A percentile compares a stretch with the other conserved stretches of the same genome.
These are phyloP conservation scores for Podotricha telesiphe DNA, from an alignment of 2,888 invertebrate genomes.

Conservation along the genomic window DNA sequence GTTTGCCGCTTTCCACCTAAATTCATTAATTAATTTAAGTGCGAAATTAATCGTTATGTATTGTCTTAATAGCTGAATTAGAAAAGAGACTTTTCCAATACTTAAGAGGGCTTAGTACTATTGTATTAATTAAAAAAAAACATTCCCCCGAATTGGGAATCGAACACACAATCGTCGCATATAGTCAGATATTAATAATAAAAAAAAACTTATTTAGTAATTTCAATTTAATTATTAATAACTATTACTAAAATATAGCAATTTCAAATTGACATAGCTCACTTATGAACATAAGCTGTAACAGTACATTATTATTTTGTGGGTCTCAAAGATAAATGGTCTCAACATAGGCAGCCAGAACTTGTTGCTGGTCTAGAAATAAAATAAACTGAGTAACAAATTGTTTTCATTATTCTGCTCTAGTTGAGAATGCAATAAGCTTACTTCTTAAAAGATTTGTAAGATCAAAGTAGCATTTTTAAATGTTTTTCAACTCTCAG, in stretches of 20 bases:
- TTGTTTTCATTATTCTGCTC: slow-evolving; percentile 22
- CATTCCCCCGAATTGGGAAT: too few relatives aligned
- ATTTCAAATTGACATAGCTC: background rate
- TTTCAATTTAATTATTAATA: too few relatives aligned
- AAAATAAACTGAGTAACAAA: slow-evolving; percentile 27
- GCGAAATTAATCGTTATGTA: too few relatives aligned
- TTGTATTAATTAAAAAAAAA: too few relatives aligned
- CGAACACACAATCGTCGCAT: too few relatives aligned
- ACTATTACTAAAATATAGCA: background rate
- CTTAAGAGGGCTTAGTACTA: too few relatives aligned
- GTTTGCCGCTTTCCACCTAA: too few relatives aligned
- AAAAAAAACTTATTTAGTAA: too few relatives aligned
- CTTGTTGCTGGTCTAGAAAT: slow-evolving; percentile 32
- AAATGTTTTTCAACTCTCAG: background rate
- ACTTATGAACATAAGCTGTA: background rate
- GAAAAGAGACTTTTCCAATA: too few relatives aligned
- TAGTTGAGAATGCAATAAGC: background rate
- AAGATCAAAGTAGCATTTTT: background rate
- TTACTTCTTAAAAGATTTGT: background rate
- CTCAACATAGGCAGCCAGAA: slow-evolving; percentile 21
- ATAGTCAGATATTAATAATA: too few relatives aligned
- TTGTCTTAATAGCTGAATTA: too few relatives aligned
- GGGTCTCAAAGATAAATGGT: slow-evolving; percentile 34
- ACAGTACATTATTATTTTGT: slow-evolving; percentile 19
- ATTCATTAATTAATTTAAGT: too few relatives aligned